Base-by-base conservation (phyloP, 2,797 vertebrate species). In the Sebastes taczanowskii region DNA sequence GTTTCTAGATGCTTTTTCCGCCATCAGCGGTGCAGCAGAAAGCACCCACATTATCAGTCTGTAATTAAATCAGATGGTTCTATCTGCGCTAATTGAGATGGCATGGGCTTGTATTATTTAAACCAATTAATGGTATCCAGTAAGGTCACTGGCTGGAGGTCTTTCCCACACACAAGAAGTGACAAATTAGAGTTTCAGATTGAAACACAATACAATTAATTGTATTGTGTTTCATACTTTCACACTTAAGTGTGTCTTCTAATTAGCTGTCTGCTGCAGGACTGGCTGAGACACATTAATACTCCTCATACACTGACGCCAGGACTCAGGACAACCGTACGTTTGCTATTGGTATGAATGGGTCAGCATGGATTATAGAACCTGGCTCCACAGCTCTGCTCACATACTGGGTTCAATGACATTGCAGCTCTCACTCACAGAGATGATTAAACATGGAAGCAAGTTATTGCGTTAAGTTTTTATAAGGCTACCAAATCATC, bases 81-180 rank as follows among this genome's bases (percentile, higher is more conserved):
- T 16, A 71, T 42, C 25, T 71, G 13, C 30, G 18, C 35, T 81
- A 77, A 60, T 38, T 79, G n/a, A 67, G 23, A 80, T 34, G 20
- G 4, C 9, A 14, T 27, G 46, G 34, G 38, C 29, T 35, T 61
- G 42, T 35, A 65, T 65, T 64, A 22, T 86, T 78, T 29, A 60
- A 72, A 66, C 11, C 27, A 66, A 65, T 76, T 67, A 74, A 52
- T 32, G 2, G 11, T 20, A 73, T 78, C 61, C 52, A 65, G 8
- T 27, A 18, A 61, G 25, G 38, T 69, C 59, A 60, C 13, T 42
- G 30, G n/a, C 53, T 64, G 16, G 23, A 64, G 22, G n/a, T 72
- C 18, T 59, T 77, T 61, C 29, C 7, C 34, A 55, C 22, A 30
- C 46, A 60, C 35, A 72, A 56, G 11, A 74, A 35, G 4, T 9